Evolutionary conservation across 1,140 invertebrate species (phyloP).

Genomic region (Drosophila ironensis): DNA sequence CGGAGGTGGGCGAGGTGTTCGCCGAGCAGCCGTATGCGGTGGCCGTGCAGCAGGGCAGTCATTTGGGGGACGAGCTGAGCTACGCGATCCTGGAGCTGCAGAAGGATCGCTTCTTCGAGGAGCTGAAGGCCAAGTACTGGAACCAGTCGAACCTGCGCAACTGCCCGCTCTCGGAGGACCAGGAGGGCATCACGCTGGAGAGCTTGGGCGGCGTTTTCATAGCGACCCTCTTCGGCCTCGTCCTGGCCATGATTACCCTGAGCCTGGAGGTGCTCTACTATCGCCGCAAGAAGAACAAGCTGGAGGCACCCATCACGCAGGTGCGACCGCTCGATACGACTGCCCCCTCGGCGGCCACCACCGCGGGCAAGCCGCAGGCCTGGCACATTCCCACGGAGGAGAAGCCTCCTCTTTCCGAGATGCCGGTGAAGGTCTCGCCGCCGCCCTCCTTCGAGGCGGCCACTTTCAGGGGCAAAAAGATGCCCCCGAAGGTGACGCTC

Average conservation of each 20-base stretch:
- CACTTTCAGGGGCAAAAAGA: constrained; percentile 56
- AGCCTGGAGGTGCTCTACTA: constrained; percentile 91
- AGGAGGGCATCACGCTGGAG: constrained; percentile 93
- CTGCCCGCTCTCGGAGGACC: constrained; percentile 89
- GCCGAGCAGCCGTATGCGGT: constrained; percentile 94
- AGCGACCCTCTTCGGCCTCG: constrained; percentile 91
- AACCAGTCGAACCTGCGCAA: constrained; percentile 87
- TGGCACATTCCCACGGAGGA: constrained; percentile 28
- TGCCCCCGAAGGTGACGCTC: constrained; percentile 33
- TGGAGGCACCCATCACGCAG: constrained; percentile 31
- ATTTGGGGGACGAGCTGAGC: constrained; percentile 88
- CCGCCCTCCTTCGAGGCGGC: constrained; percentile 65
- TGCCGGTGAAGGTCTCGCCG: constrained; percentile 36
- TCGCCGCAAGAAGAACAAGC: constrained; percentile 82
- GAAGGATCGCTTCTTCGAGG: constrained; percentile 92
- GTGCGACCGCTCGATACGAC: constrained; percentile 44
- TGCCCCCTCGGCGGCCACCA: constrained; percentile 9
- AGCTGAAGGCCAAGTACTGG: constrained; percentile 90
- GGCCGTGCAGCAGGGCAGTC: constrained; percentile 93
- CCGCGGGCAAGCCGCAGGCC: constrained; percentile 17
- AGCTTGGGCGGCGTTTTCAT: constrained; percentile 95
- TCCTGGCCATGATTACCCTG: constrained; percentile 91
- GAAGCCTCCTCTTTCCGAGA: neutral
- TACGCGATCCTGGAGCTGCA: constrained; percentile 91
- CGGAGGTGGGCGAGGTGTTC: constrained; percentile 93